phyloP scores from a whole-genome alignment of 2,888 invertebrate genomes.

The Pocota personata region DNA sequence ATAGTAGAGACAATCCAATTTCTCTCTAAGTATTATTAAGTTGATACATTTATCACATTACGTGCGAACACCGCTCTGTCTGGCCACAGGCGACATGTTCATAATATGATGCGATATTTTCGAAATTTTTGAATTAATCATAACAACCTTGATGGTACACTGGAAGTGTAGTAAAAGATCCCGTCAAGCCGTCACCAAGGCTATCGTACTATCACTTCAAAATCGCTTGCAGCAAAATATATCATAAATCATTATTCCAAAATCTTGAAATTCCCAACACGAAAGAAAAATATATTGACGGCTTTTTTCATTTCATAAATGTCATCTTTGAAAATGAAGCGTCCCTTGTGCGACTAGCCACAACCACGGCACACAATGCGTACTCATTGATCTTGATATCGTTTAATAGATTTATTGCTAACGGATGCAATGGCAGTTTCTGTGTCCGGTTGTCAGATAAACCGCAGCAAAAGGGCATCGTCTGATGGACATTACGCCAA shows the following conservation, averaged over 20 bases:
- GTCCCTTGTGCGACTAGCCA: not conserved
- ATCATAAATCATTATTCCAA: constrained; percentile 34
- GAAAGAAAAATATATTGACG: not conserved
- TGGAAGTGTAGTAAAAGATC: not conserved
- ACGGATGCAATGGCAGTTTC: constrained; percentile 19
- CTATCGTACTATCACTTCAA: constrained; percentile 9
- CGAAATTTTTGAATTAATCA: constrained; percentile 20
- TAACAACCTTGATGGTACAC: not conserved
- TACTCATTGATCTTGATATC: constrained; percentile 30
- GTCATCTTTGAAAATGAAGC: not conserved
- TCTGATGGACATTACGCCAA: not conserved
- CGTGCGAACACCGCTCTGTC: not conserved
- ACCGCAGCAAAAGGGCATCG: not conserved
- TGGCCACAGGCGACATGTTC: not conserved
- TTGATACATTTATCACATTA: no score
- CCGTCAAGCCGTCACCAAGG: constrained; percentile 20
- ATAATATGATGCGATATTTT: constrained; percentile 5
- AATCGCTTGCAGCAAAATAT: constrained; percentile 3
- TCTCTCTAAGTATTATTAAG: no score
- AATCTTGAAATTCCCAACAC: not conserved
- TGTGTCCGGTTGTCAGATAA: constrained; percentile 7
- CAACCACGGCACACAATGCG: not conserved
- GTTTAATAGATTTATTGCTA: constrained; percentile 40
- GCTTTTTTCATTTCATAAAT: constrained; percentile 10
- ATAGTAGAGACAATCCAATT: no score